phyloP scores from a whole-genome alignment of 1,140 invertebrate species.

The Drosophila triauraria region DNA sequence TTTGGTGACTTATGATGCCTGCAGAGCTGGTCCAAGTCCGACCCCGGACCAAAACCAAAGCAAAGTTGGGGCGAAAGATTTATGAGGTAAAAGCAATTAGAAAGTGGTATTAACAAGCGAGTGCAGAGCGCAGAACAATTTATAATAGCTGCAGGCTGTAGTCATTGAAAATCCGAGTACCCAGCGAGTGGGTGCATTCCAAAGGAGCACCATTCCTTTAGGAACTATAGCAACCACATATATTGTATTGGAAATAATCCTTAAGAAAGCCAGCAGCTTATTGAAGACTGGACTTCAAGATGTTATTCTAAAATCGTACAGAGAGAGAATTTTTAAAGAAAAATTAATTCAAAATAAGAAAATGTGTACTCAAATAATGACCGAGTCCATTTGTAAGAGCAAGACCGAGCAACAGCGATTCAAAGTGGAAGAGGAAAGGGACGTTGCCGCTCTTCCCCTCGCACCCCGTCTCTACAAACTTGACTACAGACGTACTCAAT shows the following conservation, averaged over 20 bases:
- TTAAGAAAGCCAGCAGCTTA: not conserved
- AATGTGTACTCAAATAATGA: too few relatives aligned
- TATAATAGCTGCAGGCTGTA: constrained; percentile 50
- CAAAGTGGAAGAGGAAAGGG: too few relatives aligned
- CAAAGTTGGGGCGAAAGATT: constrained; percentile 54
- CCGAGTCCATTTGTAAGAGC: too few relatives aligned
- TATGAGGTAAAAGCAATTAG: constrained; percentile 82
- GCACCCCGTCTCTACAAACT: too few relatives aligned
- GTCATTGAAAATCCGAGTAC: not conserved
- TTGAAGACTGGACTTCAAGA: too few relatives aligned
- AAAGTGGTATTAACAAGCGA: constrained; percentile 77
- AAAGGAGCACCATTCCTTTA: not conserved
- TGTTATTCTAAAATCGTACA: too few relatives aligned
- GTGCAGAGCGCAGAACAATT: constrained; percentile 58
- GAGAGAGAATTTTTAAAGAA: too few relatives aligned
- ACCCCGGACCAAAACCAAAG: constrained; percentile 12
- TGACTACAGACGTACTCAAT: too few relatives aligned
- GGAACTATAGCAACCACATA: too few relatives aligned
- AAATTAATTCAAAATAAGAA: too few relatives aligned
- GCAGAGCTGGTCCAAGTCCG: constrained; percentile 46
- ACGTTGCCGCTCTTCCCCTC: too few relatives aligned
- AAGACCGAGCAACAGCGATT: too few relatives aligned
- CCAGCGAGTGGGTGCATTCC: not conserved
- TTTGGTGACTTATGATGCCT: constrained; percentile 80
- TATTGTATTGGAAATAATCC: not conserved